These are phyloP conservation scores for Tinea semifulvella DNA, from an alignment of 2,888 invertebrate species.

Conservation along the genomic window DNA sequence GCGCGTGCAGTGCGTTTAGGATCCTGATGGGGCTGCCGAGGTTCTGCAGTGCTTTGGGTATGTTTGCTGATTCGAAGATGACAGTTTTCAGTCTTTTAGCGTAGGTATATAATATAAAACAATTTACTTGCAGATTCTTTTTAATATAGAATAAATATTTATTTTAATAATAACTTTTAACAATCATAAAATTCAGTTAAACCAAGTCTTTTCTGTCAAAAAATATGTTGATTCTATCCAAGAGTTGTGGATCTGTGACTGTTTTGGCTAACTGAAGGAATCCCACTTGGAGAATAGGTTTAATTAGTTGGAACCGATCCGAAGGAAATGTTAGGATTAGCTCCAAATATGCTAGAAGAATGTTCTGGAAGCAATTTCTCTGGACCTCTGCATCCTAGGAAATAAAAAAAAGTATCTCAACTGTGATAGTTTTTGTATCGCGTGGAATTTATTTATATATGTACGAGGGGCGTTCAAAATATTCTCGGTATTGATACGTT, in stretches of 20 bases:
- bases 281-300: slow-evolving; percentile 50
- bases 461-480: background rate
- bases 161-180: slow-evolving; percentile 36
- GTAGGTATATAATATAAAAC: too few species aligned
- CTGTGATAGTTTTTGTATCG: too few species aligned
- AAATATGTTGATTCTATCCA: slow-evolving; percentile 62
- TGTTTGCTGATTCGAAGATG: too few species aligned
- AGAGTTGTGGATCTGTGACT: slow-evolving; percentile 53
- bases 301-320: slow-evolving; percentile 64
- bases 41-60: too few species aligned
- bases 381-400: slow-evolving; percentile 85
- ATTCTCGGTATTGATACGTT: too few species aligned
- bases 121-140: too few species aligned
- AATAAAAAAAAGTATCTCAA: slow-evolving; percentile 12
- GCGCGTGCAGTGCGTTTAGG: too few species aligned
- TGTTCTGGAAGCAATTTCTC: slow-evolving; percentile 84
- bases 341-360: slow-evolving; percentile 86
- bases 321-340: slow-evolving; percentile 72
- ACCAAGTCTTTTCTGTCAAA: slow-evolving; percentile 54
- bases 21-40: too few species aligned
- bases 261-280: slow-evolving; percentile 53
- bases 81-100: too few species aligned
- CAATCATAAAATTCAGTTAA: slow-evolving; percentile 39
- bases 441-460: background rate
- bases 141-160: too few species aligned